Evolutionary conservation across 2,797 vertebrate genomes (phyloP).

Genomic region (Characodon lateralis): DNA sequence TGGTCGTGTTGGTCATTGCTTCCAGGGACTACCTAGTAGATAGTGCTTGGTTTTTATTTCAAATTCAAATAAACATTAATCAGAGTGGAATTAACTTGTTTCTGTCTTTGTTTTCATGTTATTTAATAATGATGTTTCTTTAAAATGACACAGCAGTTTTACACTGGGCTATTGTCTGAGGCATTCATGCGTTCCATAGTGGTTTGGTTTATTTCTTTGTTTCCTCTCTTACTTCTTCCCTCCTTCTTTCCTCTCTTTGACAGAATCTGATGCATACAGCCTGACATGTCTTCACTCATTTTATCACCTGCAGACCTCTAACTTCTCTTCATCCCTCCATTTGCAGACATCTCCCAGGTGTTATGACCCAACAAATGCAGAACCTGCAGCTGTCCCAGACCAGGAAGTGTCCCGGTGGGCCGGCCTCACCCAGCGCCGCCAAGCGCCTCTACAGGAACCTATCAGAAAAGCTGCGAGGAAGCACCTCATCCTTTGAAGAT

Average conservation of each 20-base stretch:
- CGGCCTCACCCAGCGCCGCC: slow-evolving; percentile 91
- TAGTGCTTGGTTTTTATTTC: no score
- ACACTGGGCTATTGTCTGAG: background rate
- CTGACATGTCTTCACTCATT: background rate
- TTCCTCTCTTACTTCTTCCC: background rate
- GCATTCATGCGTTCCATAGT: background rate
- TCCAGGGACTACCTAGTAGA: background rate
- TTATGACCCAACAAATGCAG: slow-evolving; percentile 96
- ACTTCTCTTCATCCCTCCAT: background rate
- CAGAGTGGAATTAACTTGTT: background rate
- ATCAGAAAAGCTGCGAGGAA: slow-evolving; percentile 93
- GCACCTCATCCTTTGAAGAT: slow-evolving; percentile 93
- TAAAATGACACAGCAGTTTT: background rate
- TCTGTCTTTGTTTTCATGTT: background rate
- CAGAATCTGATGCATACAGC: background rate
- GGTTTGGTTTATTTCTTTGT: no score
- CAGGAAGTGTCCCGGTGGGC: slow-evolving; percentile 84
- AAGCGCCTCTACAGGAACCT: slow-evolving; percentile 96
- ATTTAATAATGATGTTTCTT: background rate
- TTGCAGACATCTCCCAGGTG: slow-evolving; percentile 74
- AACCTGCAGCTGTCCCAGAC: slow-evolving; percentile 88
- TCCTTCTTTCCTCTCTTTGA: no score
- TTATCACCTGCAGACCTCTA: background rate
- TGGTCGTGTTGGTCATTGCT: background rate
- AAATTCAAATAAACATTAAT: no score